Base-by-base conservation (phyloP, 2,797 vertebrate genomes). In the Parauchenoglanis punctatus region DNA sequence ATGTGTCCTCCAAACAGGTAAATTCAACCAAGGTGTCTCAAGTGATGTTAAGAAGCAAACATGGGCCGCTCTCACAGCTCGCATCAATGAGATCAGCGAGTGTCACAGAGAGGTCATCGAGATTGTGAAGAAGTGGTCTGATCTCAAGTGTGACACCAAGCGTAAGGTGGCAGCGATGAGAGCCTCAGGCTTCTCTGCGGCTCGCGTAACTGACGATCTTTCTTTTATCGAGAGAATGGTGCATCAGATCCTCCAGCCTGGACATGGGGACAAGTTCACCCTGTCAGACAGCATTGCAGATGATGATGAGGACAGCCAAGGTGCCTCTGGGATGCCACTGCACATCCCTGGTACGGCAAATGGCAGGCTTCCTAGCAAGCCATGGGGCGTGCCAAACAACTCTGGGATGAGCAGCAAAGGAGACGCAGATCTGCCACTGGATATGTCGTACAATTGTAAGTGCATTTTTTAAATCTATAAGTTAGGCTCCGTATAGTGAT, bases 61-160 rank as follows among this genome's bases (percentile, higher is more conserved):
- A 0, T 93, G 93, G 93, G 91, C 91, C 0, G 84, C 85, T 73
- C 87, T 93, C 15, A 83, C 93, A 1, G 91, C 88, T 3, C 89
- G 88, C 68, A 92, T 93, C 83, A 93, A 93, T 15, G 89, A 92
- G 88, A 90, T 93, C 90, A 93, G 93, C 31, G 92, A 92, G 85
- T 92, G 92, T 85, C 93, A 90, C 73, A 87, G 93, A n/a, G 91
- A 93, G 86, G 87, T 92, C 87, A 92, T 92, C 1, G 92, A 96
- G 92, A 95, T 96, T 90, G 96, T 96, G 91, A 96, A 96, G 92
- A 96, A 96, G 59, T 96, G 96, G 96, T 95, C 96, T 0, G 96
- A 96, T 90, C 95, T 96, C 1, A 96, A 96, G 82, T 96, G 95
- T 0, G 96, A 96, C 20, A 95, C 94, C 3, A 95, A 95, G 90